Evolutionary conservation across 2,113 vertebrate genomes (phyloP).

Genomic region (Silurus glanis): DNA sequence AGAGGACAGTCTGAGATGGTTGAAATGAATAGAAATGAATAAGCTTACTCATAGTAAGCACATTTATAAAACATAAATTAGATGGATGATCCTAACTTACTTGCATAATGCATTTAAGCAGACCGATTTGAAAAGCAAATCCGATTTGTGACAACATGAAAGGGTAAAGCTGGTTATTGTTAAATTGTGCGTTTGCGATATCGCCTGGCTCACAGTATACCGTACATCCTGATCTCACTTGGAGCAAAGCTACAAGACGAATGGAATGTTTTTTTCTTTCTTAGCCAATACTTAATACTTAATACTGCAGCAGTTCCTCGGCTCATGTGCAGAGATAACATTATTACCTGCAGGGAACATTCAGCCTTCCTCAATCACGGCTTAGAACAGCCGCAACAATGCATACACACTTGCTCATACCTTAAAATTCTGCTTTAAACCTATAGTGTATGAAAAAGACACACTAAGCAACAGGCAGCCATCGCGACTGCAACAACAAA

Average conservation of each 20-base stretch:
- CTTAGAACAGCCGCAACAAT: background rate
- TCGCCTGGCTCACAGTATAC: background rate
- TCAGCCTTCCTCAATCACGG: slow-evolving; percentile 4
- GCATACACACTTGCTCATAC: background rate
- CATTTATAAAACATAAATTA: background rate
- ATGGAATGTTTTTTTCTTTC: too few species aligned
- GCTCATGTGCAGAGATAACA: background rate
- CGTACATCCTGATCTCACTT: background rate
- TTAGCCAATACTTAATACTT: background rate
- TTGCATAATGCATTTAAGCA: background rate
- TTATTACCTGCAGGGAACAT: slow-evolving; percentile 28
- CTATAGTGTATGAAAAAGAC: background rate
- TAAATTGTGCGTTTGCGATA: background rate
- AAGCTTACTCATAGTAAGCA: background rate
- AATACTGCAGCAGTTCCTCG: slow-evolving; percentile 1
- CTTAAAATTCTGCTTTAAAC: background rate
- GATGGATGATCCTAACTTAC: background rate
- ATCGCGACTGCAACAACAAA: background rate
- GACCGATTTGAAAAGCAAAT: background rate
- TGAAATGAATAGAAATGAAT: background rate
- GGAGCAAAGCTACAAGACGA: background rate
- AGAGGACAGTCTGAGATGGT: background rate
- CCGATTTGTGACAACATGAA: background rate
- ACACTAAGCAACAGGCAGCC: background rate
- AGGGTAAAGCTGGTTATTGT: background rate